phyloP scores from a whole-genome alignment of 2,888 invertebrate species.

The Fragum sueziense region DNA sequence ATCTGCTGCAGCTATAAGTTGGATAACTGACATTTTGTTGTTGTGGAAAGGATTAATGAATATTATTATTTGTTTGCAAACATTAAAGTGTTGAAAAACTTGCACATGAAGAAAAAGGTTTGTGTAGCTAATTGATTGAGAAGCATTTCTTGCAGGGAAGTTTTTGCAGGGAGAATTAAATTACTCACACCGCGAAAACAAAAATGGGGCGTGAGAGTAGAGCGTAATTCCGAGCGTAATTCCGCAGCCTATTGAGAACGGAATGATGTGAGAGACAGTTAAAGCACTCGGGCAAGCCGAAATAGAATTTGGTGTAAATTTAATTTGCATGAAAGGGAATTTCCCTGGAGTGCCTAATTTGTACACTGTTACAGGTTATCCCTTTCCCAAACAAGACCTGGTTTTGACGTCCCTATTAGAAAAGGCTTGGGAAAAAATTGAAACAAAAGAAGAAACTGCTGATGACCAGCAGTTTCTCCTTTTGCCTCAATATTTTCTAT shows the following conservation, averaged over 20 bases:
- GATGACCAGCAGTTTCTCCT: too few species aligned
- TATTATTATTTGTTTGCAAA: too few species aligned
- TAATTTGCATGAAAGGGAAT: conserved; percentile 65
- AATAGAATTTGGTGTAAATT: conserved; percentile 68
- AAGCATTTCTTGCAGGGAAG: conserved; percentile 26
- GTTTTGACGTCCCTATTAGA: too few species aligned
- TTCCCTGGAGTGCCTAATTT: conserved; percentile 68
- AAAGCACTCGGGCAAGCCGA: conserved; percentile 49
- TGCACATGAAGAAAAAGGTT: not conserved
- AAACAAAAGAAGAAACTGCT: too few species aligned
- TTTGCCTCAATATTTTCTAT: too few species aligned
- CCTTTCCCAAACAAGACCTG: too few species aligned
- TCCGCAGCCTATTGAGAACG: conserved; percentile 7
- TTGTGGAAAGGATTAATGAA: too few species aligned
- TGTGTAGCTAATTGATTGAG: conserved; percentile 42
- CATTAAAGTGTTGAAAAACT: too few species aligned
- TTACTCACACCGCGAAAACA: conserved; percentile 28
- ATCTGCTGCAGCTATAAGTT: too few species aligned
- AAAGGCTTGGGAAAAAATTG: too few species aligned
- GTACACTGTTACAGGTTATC: conserved; percentile 34
- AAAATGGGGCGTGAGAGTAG: not conserved
- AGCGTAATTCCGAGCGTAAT: conserved; percentile 7
- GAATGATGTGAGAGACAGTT: conserved; percentile 10
- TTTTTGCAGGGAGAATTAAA: conserved; percentile 47
- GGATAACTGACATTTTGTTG: too few species aligned